A percentile compares a stretch with the other conserved stretches of the same genome.
These are phyloP conservation scores for Elgaria multicarinata DNA, from an alignment of 2,113 vertebrate genomes.

Conservation along the genomic window DNA sequence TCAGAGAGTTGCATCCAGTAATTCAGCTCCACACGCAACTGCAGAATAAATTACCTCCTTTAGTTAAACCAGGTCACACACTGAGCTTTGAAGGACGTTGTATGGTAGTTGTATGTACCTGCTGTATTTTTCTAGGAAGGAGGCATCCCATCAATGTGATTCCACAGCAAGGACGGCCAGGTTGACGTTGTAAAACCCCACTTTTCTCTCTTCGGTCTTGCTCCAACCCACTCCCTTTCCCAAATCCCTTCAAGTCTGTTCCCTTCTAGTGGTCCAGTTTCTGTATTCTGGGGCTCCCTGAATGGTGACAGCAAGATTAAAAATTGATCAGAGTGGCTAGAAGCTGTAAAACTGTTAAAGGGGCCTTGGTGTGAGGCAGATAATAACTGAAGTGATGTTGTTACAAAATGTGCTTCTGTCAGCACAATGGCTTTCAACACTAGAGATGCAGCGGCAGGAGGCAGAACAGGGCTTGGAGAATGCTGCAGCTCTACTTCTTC, in stretches of 20 bases:
- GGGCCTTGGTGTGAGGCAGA: not conserved
- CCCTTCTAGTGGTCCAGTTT: not conserved
- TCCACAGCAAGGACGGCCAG: not conserved
- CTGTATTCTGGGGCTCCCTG: not conserved
- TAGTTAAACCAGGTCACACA: not conserved
- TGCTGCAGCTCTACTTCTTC: not conserved
- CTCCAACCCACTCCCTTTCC: not conserved
- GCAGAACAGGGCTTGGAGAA: not conserved
- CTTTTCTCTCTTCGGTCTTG: not conserved
- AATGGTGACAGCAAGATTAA: not conserved
- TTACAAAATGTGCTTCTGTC: slow-evolving; percentile 19
- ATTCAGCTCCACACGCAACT: not conserved
- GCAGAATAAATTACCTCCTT: not conserved
- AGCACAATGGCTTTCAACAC: slow-evolving; percentile 2
- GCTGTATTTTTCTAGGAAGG: not conserved
- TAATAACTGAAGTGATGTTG: not conserved
- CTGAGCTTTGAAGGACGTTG: not conserved
- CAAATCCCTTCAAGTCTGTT: not conserved
- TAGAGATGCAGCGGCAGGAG: not conserved
- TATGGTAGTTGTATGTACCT: not conserved
- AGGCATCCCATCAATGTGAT: not conserved
- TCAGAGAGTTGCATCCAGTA: not conserved
- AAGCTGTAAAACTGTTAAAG: not conserved
- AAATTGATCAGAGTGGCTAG: not conserved
- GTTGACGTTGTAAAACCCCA: not conserved